A percentile compares a stretch with the other conserved stretches of the same genome.
Conservation (phyloP, 2,888 invertebrate species). For the Watsonalla binaria region DNA sequence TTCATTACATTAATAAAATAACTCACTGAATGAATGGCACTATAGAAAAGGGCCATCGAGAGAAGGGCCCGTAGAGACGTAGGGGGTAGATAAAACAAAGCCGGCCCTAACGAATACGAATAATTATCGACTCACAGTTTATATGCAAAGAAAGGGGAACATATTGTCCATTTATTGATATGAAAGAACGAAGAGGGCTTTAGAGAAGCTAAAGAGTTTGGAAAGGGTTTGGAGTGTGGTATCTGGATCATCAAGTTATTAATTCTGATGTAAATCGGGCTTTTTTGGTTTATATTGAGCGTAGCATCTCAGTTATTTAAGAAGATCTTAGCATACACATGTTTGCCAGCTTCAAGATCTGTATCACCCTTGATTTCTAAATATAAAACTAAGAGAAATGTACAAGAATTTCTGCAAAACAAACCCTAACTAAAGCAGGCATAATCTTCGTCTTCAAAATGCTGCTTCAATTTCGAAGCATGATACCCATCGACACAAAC, state of each 20-base stretch:
- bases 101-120: conserved; percentile 47
- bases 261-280: background rate
- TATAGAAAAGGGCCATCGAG: conserved; percentile 59
- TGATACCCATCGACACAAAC: background rate
- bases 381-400: too few relatives aligned
- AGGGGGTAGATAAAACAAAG: conserved; percentile 58
- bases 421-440: too few relatives aligned
- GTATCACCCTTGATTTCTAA: too few relatives aligned
- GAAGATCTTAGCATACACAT: too few relatives aligned
- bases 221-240: background rate
- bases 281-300: too few relatives aligned
- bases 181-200: conserved; percentile 14
- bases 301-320: too few relatives aligned
- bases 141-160: conserved; percentile 44
- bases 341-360: too few relatives aligned
- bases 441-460: too few relatives aligned
- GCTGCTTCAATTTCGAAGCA: background rate
- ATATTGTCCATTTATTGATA: conserved; percentile 58
- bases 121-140: conserved; percentile 65
- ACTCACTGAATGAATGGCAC: conserved; percentile 60
- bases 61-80: conserved; percentile 43
- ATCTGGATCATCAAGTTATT: background rate
- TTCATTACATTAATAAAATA: conserved; percentile 13
- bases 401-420: too few relatives aligned
- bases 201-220: conserved; percentile 6